Evolutionary conservation across 2,113 vertebrate genomes (phyloP).

Genomic region (Aleadryas rufinucha): DNA sequence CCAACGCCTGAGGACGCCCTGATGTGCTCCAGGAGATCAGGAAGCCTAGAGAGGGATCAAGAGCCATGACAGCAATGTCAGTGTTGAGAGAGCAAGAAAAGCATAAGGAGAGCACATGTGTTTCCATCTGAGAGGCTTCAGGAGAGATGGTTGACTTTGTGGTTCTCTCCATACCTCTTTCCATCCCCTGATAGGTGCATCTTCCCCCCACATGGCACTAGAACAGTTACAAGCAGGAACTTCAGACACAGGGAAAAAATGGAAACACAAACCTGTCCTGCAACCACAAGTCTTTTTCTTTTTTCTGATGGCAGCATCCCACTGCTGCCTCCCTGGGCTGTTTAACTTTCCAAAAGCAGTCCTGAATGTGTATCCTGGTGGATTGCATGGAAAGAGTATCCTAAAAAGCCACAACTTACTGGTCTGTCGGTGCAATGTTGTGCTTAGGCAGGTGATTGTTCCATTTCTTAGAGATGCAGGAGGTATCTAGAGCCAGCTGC

Average conservation of each 20-base stretch:
- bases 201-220: background rate
- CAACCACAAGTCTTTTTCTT: background rate
- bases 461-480: background rate
- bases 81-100: background rate
- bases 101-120: fast-evolving
- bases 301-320: background rate
- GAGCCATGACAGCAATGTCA: fast-evolving
- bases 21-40: background rate
- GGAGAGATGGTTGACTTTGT: background rate
- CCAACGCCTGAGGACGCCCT: background rate
- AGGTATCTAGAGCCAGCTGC: background rate
- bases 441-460: background rate
- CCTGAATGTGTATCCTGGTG: no score
- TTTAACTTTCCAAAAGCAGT: background rate
- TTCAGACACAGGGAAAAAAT: fast-evolving
- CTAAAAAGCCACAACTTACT: background rate
- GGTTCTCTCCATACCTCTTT: background rate
- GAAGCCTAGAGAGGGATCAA: background rate
- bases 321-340: background rate
- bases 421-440: background rate
- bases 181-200: fast-evolving
- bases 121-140: background rate
- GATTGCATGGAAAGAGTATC: background rate
- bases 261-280: background rate
- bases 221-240: background rate